Evolutionary conservation across 2,888 invertebrate genomes (phyloP).

Genomic region (Smittia sp.): DNA sequence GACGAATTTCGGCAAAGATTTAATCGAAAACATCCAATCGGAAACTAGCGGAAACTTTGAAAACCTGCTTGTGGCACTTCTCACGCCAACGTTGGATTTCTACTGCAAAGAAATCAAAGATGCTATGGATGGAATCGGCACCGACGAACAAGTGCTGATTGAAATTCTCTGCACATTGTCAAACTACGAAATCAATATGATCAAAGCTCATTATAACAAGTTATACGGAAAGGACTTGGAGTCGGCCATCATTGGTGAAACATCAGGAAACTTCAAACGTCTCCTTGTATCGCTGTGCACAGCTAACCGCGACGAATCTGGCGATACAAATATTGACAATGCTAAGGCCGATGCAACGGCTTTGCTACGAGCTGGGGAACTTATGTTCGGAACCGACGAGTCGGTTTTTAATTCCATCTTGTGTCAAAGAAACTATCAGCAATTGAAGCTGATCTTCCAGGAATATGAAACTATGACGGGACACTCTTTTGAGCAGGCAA

Average conservation of each 20-base stretch:
- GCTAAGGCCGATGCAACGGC: constrained; percentile 81
- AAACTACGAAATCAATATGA: constrained; percentile 78
- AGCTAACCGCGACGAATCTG: constrained; percentile 69
- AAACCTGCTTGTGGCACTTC: constrained; percentile 74
- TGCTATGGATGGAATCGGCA: constrained; percentile 80
- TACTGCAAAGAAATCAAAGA: constrained; percentile 81
- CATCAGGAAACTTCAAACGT: constrained; percentile 87
- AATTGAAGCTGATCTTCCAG: constrained; percentile 50
- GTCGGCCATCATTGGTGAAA: constrained; percentile 79
- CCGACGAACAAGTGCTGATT: constrained; percentile 80
- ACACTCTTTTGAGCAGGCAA: constrained; percentile 59
- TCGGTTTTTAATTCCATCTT: constrained; percentile 80
- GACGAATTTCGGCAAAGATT: constrained; percentile 59
- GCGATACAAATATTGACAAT: constrained; percentile 64
- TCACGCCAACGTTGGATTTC: constrained; percentile 80
- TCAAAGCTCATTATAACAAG: constrained; percentile 72
- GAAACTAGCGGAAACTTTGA: constrained; percentile 89
- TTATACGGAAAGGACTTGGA: constrained; percentile 79
- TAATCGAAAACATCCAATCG: constrained; percentile 79
- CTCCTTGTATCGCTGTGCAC: constrained; percentile 81
- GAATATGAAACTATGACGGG: constrained; percentile 54
- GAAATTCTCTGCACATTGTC: constrained; percentile 86
- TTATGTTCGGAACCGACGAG: constrained; percentile 75
- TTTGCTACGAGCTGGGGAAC: constrained; percentile 71
- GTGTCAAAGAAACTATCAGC: constrained; percentile 72